Evolutionary conservation across 2,888 invertebrate genomes (phyloP).

Genomic region (Pollenia griseotomentosa): DNA sequence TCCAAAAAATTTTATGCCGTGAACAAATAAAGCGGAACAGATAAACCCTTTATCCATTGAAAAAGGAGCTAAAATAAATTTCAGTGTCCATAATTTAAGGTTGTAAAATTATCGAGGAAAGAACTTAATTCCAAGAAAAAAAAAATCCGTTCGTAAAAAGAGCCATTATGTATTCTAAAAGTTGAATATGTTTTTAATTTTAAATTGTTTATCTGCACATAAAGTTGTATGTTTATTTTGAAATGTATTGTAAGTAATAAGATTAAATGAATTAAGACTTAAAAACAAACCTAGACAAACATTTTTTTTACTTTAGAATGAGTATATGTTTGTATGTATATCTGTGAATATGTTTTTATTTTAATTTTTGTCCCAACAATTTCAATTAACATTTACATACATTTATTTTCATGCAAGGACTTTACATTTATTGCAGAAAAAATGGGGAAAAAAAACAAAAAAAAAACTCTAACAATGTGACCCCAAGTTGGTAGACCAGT

Average conservation of each 20-base stretch:
- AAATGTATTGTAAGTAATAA: background rate
- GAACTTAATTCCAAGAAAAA: no score
- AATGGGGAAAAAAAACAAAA: background rate
- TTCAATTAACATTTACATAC: slow-evolving; percentile 70
- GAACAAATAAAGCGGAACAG: no score
- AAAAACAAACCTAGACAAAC: background rate
- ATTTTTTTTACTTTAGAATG: background rate
- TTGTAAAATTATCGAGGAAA: no score
- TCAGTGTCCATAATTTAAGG: no score
- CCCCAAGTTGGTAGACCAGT: slow-evolving; percentile 67
- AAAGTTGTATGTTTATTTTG: no score
- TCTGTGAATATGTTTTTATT: slow-evolving; percentile 5
- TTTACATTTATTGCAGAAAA: slow-evolving; percentile 21
- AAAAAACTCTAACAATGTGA: slow-evolving; percentile 50
- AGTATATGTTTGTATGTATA: background rate
- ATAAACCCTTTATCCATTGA: no score
- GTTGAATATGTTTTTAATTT: no score
- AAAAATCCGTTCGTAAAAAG: no score
- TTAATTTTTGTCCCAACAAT: slow-evolving; percentile 45
- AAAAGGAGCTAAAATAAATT: no score
- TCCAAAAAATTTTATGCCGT: no score
- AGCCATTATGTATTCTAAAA: no score
- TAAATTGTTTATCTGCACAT: no score
- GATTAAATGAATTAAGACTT: slow-evolving; percentile 1
- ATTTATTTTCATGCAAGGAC: slow-evolving; percentile 46